Evolutionary conservation across 35 echinoderm and acorn worm species (phyloP).

Genomic region (Apostichopus japonicus): DNA sequence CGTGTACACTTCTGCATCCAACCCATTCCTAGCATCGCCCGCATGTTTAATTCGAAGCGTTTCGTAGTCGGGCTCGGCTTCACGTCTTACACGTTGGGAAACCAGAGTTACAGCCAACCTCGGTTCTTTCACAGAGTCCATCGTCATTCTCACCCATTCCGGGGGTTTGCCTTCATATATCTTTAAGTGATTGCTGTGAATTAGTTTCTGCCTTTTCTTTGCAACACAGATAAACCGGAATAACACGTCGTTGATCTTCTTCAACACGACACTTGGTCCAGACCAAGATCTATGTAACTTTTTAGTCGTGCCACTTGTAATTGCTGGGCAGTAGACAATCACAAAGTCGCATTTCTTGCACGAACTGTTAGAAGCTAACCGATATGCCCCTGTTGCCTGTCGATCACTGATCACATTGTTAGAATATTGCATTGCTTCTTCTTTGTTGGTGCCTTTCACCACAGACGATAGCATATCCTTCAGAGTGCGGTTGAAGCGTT

Average conservation of each 20-base stretch:
- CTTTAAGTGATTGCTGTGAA: conserved; percentile 46
- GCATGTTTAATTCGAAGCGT: too few relatives aligned
- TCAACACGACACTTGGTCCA: conserved; percentile 38
- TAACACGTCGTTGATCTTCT: conserved; percentile 55
- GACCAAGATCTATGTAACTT: conserved; percentile 48
- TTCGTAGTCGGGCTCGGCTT: too few relatives aligned
- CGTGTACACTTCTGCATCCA: background rate
- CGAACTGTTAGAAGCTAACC: background rate
- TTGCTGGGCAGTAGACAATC: conserved; percentile 37
- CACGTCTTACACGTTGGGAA: background rate
- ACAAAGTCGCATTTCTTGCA: conserved; percentile 34
- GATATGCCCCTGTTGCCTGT: conserved; percentile 1
- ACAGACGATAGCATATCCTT: too few relatives aligned
- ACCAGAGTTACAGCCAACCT: background rate
- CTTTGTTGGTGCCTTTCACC: background rate
- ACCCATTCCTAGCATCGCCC: too few relatives aligned
- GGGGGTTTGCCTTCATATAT: conserved; percentile 38
- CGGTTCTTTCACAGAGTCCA: too few relatives aligned
- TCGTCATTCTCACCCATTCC: background rate
- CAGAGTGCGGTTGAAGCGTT: background rate
- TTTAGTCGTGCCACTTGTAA: conserved; percentile 21
- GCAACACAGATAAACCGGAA: conserved; percentile 4
- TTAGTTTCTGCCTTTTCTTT: conserved; percentile 47
- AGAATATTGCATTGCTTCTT: too few relatives aligned
- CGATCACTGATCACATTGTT: too few relatives aligned